A percentile compares a stretch with the other conserved stretches of the same genome.
These are phyloP conservation scores for Lophotis ruficrista DNA, from an alignment of 2,113 vertebrate genomes.

Conservation along the genomic window DNA sequence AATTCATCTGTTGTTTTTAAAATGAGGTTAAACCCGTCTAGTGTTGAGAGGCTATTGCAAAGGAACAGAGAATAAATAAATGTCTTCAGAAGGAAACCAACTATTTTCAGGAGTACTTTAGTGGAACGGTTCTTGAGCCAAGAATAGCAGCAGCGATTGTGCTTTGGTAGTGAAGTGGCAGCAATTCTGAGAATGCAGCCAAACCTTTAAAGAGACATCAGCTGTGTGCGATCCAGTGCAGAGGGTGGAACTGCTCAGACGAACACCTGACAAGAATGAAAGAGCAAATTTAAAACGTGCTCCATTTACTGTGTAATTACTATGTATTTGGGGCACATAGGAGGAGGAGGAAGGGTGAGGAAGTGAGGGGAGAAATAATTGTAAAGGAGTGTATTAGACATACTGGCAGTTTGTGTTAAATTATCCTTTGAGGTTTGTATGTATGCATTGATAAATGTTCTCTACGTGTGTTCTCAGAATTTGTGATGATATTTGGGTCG, in stretches of 20 bases:
- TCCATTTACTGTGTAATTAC: neutral
- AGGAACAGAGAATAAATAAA: neutral
- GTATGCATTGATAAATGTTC: neutral
- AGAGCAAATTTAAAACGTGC: neutral
- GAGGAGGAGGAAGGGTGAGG: neutral
- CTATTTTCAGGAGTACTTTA: slow-evolving; percentile 33
- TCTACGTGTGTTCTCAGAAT: accelerated
- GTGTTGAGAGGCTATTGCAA: neutral
- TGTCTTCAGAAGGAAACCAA: neutral
- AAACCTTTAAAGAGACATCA: neutral
- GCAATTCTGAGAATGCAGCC: neutral
- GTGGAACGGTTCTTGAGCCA: neutral
- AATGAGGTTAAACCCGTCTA: neutral
- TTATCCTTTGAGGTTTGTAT: neutral
- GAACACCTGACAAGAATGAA: neutral
- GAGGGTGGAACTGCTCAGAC: neutral
- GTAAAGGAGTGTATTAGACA: neutral
- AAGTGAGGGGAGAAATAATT: neutral
- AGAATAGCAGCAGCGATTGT: slow-evolving; percentile 33
- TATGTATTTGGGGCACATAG: slow-evolving; percentile 34
- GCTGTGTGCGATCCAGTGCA: neutral
- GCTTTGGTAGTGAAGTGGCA: neutral
- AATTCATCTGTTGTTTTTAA: neutral
- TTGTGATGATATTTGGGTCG: neutral
- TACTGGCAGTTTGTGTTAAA: neutral